phyloP scores from a whole-genome alignment of 2,113 vertebrate species.

The Anhinga anhinga region DNA sequence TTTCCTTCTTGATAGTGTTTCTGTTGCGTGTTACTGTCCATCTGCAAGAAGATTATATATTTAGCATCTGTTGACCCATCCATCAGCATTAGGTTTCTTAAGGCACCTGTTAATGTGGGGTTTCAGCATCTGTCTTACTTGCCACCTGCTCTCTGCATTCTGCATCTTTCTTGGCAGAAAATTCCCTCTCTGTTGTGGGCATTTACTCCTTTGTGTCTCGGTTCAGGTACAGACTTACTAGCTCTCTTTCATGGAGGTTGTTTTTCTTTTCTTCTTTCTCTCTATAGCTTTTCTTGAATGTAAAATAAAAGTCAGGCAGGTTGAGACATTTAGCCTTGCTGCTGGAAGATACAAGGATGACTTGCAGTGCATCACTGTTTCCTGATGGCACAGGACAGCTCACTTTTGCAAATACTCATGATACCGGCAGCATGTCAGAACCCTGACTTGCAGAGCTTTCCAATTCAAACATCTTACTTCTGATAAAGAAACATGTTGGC shows the following conservation, averaged over 20 bases:
- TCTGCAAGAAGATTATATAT: constrained; percentile 50
- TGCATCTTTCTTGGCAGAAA: neutral
- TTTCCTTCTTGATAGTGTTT: neutral
- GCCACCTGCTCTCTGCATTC: neutral
- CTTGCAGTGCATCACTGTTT: neutral
- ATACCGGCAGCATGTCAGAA: neutral
- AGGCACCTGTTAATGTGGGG: neutral
- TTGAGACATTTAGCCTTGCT: neutral
- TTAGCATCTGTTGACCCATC: constrained; percentile 50
- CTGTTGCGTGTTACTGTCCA: constrained; percentile 41
- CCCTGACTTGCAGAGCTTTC: neutral
- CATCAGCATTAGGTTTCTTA: constrained; percentile 55
- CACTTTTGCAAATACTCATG: neutral
- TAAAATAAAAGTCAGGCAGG: neutral
- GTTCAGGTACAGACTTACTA: neutral
- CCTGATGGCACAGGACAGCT: neutral
- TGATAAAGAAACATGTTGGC: neutral
- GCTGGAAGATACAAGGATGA: neutral
- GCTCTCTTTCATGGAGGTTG: neutral
- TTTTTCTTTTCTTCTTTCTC: neutral
- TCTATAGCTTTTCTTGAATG: neutral
- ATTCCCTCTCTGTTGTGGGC: neutral
- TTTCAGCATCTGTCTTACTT: constrained; percentile 2
- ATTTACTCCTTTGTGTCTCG: neutral
- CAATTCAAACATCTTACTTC: neutral